Evolutionary conservation across 2,888 invertebrate genomes (phyloP).

Genomic region (Nephrocerus scutellatus): DNA sequence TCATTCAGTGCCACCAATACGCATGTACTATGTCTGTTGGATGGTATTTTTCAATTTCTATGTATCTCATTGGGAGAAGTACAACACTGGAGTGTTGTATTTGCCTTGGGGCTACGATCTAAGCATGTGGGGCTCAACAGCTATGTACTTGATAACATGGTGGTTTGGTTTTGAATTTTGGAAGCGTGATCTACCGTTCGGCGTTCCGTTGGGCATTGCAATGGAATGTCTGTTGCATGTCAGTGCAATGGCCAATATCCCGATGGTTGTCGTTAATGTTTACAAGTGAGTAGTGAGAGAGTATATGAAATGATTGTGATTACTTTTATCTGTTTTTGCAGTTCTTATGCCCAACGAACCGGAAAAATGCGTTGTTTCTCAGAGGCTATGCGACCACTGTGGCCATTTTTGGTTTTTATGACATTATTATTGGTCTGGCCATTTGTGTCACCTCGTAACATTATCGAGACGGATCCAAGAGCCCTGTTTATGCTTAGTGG

Average conservation of each 20-base stretch:
- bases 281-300: slow-evolving; percentile 59
- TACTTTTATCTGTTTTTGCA: slow-evolving; percentile 38
- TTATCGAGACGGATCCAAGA: slow-evolving; percentile 77
- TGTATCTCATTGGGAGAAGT: slow-evolving; percentile 98
- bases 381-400: slow-evolving; percentile 83
- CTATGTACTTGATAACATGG: slow-evolving; percentile 53
- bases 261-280: slow-evolving; percentile 85
- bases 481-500: slow-evolving; percentile 83
- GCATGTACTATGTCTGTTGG: slow-evolving; percentile 86
- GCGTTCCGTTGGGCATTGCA: slow-evolving; percentile 66
- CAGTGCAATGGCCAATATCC: slow-evolving; percentile 80
- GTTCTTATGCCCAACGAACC: slow-evolving; percentile 77
- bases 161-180: slow-evolving; percentile 72
- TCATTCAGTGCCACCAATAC: slow-evolving; percentile 64
- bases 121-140: slow-evolving; percentile 75
- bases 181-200: slow-evolving; percentile 70
- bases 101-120: slow-evolving; percentile 99
- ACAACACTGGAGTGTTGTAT: slow-evolving; percentile 92
- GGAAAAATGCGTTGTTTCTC: slow-evolving; percentile 73
- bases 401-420: slow-evolving; percentile 72
- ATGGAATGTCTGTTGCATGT: slow-evolving; percentile 82
- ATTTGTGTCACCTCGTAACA: slow-evolving; percentile 67
- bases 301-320: not conserved
- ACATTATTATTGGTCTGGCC: slow-evolving; percentile 75
- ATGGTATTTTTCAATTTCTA: slow-evolving; percentile 93